Evolutionary conservation across 1,140 invertebrate species (phyloP), one percentile per base, ranked within the genome.

Genomic region (Maniola jurtina): DNA sequence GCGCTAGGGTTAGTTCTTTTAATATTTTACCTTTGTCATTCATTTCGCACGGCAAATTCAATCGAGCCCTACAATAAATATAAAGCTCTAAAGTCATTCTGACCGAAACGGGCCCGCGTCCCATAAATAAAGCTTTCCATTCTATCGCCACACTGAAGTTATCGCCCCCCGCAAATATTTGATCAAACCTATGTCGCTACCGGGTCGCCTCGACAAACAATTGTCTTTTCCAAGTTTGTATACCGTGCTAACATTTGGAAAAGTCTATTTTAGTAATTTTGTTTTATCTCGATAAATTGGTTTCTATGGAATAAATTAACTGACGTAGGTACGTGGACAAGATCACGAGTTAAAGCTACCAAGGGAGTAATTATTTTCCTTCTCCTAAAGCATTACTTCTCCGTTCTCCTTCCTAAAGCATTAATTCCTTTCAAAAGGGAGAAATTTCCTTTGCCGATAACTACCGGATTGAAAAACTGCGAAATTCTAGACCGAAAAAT

Each of bases 81-180:
- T 5, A 7, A 25, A 16, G 16, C 14, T 13, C 14, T 52, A 16
- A 52, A 25, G 16, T 25, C 8, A 45, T 45, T 52, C 16, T 52
- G 14, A 52, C 16, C 7, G 16, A 16, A 16, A 52, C 45, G 45
- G 7, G 38, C 55, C 8, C 45, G 35, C 42, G 42, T 48, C 47
- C 45, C 45, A 35, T 48, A 48, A 48, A 35, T 59, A 59, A 59
- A 60, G 34, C 42, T 10, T 15, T 25, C 14, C n/a, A 25, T 61
- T 61, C 33, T 14, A 60, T 35, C 10, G 14, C 13, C 15, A 8
- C 58, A 25, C 10, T 45, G 42, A 61, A 61, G 42, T 61, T 61
- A 61, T 52, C 45, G 58, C 34, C 33, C 58, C 6, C n/a, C 33
- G 58, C 58, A 61, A 61, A 61, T 48, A 48, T 61, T 61, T 61